Base-by-base conservation (phyloP, 2,797 vertebrate genomes). In the Chaetophractus vellerosus region DNA sequence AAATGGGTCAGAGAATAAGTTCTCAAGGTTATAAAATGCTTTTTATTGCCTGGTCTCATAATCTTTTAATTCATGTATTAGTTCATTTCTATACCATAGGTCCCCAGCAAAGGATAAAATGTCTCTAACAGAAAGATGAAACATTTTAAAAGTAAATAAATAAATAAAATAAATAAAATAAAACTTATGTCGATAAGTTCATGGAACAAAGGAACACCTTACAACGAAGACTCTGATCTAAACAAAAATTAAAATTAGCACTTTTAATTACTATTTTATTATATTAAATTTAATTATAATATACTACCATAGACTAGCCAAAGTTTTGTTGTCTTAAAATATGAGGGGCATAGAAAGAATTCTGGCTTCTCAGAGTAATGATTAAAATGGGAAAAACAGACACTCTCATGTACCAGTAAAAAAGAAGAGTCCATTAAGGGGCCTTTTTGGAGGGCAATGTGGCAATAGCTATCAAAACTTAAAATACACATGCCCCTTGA, bases 401-500 rank as follows among this genome's bases (percentile, higher is more conserved):
- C 1, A n/a, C 14, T 93, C 38, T 92, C 28, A 24, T 28, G 94
- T 31, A 92, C 5, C 48, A n/a, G 24, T 57, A 86, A 85, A 38
- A 68, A 28, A 88, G 31, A 85, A 85, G 50, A 38, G 45, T 33
- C 36, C 3, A 91, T n/a, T 66, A 66, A 78, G 9, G 71, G 80
- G 68, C 18, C 33, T 88, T 84, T 90, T 38, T 26, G 36, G n/a
- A 93, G 80, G 79, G 64, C 79, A 92, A 48, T 71, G 66, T 71
- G 64, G 61, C 68, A 82, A 52, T 0, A 81, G 23, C 50, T 75
- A 74, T 64, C 45, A 72, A 91, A 91, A 81, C 38, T 94, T 96
- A 96, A 84, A 94, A 76, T 84, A 96, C 45, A 95, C 92, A 96
- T 89, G 95, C 88, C 95, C 95, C 90, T 96, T 97, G 95, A 97